These are phyloP conservation scores for Bombus haemorrhoidalis DNA, from an alignment of 1,140 invertebrate species.

Conservation along the genomic window DNA sequence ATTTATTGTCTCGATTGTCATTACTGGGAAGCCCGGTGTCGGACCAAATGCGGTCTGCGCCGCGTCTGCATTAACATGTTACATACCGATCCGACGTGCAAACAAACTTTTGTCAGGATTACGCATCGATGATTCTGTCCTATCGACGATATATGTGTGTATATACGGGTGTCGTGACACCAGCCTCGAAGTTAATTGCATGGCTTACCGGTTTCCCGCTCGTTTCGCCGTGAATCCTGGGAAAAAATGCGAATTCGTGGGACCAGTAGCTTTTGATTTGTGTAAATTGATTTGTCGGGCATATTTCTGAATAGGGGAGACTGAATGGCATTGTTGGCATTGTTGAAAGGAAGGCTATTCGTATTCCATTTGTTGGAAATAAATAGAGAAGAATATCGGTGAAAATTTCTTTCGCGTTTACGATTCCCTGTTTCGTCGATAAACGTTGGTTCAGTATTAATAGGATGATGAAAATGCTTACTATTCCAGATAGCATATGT, in stretches of 20 bases:
- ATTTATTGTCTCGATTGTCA: conserved; percentile 78
- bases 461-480: accelerated
- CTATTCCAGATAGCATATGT: background rate
- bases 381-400: no score
- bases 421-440: background rate
- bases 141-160: conserved; percentile 31
- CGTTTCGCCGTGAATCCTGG: background rate
- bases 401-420: no score
- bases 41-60: conserved; percentile 66
- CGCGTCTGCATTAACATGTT: conserved; percentile 62
- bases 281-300: background rate
- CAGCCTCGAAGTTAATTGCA: conserved; percentile 19
- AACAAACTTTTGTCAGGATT: conserved; percentile 68
- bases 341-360: background rate
- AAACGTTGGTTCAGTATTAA: background rate
- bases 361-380: background rate
- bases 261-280: background rate
- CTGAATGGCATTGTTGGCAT: background rate
- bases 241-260: background rate
- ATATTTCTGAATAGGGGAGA: background rate
- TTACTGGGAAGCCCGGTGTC: conserved; percentile 73
- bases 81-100: conserved; percentile 31
- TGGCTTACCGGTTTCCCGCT: background rate
- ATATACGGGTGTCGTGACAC: conserved; percentile 15
- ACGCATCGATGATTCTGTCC: conserved; percentile 44